Conservation (phyloP, 2,113 vertebrate genomes). For the Engraulis encrasicolus region DNA sequence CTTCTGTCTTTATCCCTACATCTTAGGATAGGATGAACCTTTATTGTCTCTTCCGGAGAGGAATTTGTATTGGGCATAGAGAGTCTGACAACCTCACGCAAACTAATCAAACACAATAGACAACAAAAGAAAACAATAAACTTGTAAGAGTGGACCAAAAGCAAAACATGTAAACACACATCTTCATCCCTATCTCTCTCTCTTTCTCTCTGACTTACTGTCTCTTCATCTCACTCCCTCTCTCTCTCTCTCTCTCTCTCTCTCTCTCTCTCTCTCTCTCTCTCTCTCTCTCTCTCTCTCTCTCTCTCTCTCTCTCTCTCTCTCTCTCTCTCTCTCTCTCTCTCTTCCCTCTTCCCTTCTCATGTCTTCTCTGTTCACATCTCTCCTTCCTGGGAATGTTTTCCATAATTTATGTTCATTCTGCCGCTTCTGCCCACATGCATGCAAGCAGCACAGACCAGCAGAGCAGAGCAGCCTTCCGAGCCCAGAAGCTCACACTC, state of each 20-base stretch:
- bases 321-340: too few relatives aligned
- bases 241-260: neutral
- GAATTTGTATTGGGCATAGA: too few relatives aligned
- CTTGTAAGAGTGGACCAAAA: too few relatives aligned
- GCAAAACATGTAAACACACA: too few relatives aligned
- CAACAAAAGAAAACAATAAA: too few relatives aligned
- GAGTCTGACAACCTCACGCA: too few relatives aligned
- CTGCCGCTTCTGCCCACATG: neutral
- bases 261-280: neutral
- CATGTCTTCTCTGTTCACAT: conserved; percentile 8
- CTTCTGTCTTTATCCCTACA: neutral
- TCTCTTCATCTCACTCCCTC: neutral
- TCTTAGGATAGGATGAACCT: too few relatives aligned
- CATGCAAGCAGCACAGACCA: neutral
- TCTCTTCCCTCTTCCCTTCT: too few relatives aligned
- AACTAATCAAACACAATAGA: too few relatives aligned
- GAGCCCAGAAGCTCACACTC: neutral
- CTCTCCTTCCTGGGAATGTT: conserved; percentile 1
- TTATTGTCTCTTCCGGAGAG: too few relatives aligned
- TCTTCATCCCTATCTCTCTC: neutral
- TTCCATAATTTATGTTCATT: neutral
- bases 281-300: neutral
- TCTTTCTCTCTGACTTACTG: neutral
- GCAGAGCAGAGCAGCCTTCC: too few relatives aligned
- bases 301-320: neutral